Percentiles rank a stretch among this genome's conserved stretches.
Evolutionary conservation across 2,888 invertebrate genomes (phyloP).

Genomic region (Drosophila nr. fundita): DNA sequence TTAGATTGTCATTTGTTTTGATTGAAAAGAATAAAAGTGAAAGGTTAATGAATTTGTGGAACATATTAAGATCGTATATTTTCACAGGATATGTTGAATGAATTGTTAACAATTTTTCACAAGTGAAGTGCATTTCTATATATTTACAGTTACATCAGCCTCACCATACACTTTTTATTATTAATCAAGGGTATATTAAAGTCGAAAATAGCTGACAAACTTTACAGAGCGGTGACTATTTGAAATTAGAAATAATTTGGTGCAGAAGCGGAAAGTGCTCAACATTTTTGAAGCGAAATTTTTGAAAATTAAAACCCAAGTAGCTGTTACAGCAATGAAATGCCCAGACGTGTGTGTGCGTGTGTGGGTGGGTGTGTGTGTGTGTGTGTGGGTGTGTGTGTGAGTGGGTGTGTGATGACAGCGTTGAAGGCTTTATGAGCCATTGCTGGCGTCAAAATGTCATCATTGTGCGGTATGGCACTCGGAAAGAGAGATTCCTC

Average conservation of each 20-base stretch:
- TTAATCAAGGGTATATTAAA: not conserved
- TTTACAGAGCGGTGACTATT: slow-evolving; percentile 40
- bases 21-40: not conserved
- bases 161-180: not conserved
- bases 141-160: not conserved
- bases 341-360: slow-evolving; percentile 21
- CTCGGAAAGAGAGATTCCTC: slow-evolving; percentile 34
- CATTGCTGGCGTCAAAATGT: slow-evolving; percentile 82
- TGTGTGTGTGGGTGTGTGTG: slow-evolving; percentile 5
- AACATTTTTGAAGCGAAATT: slow-evolving; percentile 46
- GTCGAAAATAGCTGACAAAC: slow-evolving; percentile 11
- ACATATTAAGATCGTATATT: too few species aligned
- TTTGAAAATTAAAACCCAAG: slow-evolving; percentile 74
- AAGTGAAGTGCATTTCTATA: not conserved
- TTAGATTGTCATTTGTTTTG: not conserved
- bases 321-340: slow-evolving; percentile 52
- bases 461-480: slow-evolving; percentile 57
- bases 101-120: not conserved
- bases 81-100: not conserved
- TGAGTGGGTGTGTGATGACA: slow-evolving; percentile 29
- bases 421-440: slow-evolving; percentile 82
- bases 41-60: not conserved
- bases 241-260: slow-evolving; percentile 50
- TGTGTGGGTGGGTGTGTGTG: not conserved
- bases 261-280: slow-evolving; percentile 42